Base-by-base conservation (phyloP, 2,888 invertebrate genomes). In the Euclidia mi region DNA sequence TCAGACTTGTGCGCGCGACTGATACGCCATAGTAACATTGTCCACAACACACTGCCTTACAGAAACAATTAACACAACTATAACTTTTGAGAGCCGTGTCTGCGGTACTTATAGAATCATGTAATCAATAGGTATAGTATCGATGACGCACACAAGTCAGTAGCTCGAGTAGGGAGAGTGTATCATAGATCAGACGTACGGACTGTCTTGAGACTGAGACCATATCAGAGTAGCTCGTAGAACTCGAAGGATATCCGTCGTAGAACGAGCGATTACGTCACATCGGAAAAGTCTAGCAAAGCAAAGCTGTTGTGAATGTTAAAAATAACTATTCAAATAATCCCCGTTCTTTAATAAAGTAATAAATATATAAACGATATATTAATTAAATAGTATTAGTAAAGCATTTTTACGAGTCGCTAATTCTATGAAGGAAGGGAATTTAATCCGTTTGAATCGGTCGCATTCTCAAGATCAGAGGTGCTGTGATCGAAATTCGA, bases 131-230 rank as follows among this genome's bases (percentile, higher is more conserved):
- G 35, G 12, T 52, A 17, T 53, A 52, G 76, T 84, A 87, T 85
- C 85, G 82, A 76, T 78, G 80, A 89, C 84, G 90, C 71, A 87
- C 89, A 84, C 90, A 87, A 89, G 90, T 85, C 87, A 85, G 89
- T 92, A 92, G 93, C 86, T 91, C 88, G 92, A 89, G 86, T 91
- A 93, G 92, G 90, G 87, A 89, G 88, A 90, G 88, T 89, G 92
- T 92, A 92, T 89, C 86, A 90, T 92, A 92, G 91, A 85, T 83
- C 91, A 90, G 92, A 88, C 87, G 91, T 88, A 83, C 84, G 92
- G 90, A 91, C 88, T 91, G 91, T 94, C 93, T 93, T 92, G 94
- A 94, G 94, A 93, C 94, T 94, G 94, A 94, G 92, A 87, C 93
- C 94, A 94, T 94, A 94, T 93, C 94, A 93, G 86, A 85, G 88